phyloP scores from a whole-genome alignment of 2,797 vertebrate species.

The Gymnopithys bicolor region DNA sequence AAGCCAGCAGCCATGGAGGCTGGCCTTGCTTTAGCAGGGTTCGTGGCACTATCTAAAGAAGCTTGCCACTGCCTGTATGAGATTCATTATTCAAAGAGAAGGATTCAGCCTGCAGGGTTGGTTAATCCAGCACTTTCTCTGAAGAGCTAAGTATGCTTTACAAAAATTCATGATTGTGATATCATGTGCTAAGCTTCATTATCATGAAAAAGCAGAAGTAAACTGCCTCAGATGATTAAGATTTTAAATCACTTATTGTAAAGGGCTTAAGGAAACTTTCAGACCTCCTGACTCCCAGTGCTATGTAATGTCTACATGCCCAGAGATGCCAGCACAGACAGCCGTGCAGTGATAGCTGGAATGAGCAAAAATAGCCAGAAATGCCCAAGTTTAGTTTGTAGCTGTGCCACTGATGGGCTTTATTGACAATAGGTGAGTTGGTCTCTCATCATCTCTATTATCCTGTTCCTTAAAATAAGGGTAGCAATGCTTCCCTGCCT shows the following conservation, averaged over 20 bases:
- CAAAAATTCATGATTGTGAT: constrained; percentile 62
- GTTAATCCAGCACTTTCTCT: constrained; percentile 65
- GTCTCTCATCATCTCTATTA: background rate
- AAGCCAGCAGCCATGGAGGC: background rate
- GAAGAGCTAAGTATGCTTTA: constrained; percentile 60
- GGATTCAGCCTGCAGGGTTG: constrained; percentile 57
- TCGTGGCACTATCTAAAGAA: constrained; percentile 28
- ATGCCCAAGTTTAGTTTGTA: background rate
- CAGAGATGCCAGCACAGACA: background rate
- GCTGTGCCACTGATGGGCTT: background rate
- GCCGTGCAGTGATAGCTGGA: background rate
- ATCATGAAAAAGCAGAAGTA: constrained; percentile 65
- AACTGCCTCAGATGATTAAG: constrained; percentile 60
- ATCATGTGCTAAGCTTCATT: constrained; percentile 68
- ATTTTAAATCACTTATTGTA: constrained; percentile 66
- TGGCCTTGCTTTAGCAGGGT: constrained; percentile 17
- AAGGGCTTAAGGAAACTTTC: constrained; percentile 57
- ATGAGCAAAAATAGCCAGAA: background rate
- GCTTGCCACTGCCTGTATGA: constrained; percentile 16
- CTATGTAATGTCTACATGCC: background rate
- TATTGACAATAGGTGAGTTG: background rate
- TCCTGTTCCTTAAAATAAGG: background rate
- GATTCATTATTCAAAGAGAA: constrained; percentile 52
- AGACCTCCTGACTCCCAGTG: constrained; percentile 22
- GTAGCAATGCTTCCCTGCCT: background rate